Percentiles rank a stretch among this genome's conserved stretches.
Evolutionary conservation across 2,113 vertebrate genomes (phyloP).

Genomic region (Tamias sibiricus): DNA sequence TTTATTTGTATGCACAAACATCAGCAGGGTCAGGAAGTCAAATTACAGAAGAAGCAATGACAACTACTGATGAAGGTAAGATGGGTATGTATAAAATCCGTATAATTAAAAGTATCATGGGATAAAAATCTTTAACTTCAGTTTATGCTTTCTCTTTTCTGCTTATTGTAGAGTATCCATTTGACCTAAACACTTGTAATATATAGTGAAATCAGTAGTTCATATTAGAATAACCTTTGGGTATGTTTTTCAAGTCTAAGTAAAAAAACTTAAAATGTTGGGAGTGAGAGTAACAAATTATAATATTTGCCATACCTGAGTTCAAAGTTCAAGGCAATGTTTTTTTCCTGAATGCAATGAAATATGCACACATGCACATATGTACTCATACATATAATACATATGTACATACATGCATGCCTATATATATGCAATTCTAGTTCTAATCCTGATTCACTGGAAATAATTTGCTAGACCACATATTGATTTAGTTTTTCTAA

Average conservation of each 20-base stretch:
- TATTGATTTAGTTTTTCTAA: conserved; percentile 42
- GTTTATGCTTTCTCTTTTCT: conserved; percentile 31
- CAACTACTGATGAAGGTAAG: conserved; percentile 97
- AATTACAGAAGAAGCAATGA: conserved; percentile 93
- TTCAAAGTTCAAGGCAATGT: neutral
- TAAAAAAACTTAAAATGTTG: conserved; percentile 37
- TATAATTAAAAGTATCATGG: neutral
- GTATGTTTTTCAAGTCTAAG: neutral
- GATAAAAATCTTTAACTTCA: neutral
- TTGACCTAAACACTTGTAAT: neutral
- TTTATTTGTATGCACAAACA: conserved; percentile 96
- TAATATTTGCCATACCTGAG: neutral
- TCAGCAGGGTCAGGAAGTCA: conserved; percentile 91
- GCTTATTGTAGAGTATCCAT: neutral
- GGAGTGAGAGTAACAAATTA: neutral
- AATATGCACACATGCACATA: too few species aligned
- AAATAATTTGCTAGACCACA: conserved; percentile 9
- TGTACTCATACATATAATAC: neutral
- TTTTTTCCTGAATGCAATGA: neutral
- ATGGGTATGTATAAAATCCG: conserved; percentile 86
- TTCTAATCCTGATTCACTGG: neutral
- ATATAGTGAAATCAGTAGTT: neutral
- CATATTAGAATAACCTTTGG: neutral
- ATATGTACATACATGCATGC: neutral
- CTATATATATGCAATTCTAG: neutral